Evolutionary conservation across 2,113 vertebrate species (phyloP).

Genomic region (Sceloporus tristichus): DNA sequence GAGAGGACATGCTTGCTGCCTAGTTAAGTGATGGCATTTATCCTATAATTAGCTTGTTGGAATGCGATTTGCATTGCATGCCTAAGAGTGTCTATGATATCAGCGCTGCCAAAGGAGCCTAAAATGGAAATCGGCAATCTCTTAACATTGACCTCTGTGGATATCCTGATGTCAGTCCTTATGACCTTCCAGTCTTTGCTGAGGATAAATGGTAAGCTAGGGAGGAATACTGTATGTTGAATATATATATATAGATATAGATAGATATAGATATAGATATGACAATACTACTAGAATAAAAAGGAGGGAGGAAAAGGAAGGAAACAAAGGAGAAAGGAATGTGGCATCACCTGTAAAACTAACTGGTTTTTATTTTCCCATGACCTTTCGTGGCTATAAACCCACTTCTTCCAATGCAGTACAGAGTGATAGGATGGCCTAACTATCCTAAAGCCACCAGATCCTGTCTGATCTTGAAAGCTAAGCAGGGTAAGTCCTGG

Average conservation of each 20-base stretch:
- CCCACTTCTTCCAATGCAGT: too few species aligned
- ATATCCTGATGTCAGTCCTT: constrained; percentile 64
- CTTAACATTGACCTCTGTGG: constrained; percentile 72
- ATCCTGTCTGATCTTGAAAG: too few species aligned
- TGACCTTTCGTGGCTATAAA: too few species aligned
- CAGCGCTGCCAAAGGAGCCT: constrained; percentile 71
- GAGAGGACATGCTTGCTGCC: constrained; percentile 77
- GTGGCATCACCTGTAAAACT: too few species aligned
- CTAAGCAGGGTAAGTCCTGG: too few species aligned
- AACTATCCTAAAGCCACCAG: too few species aligned
- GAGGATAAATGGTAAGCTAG: too few species aligned
- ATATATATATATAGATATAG: background rate
- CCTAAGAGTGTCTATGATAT: constrained; percentile 71
- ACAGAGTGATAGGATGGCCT: too few species aligned
- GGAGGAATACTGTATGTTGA: constrained; percentile 50
- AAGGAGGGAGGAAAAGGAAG: too few species aligned
- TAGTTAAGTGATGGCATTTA: constrained; percentile 83
- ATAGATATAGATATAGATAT: background rate
- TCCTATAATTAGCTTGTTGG: constrained; percentile 86
- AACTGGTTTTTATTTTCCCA: too few species aligned
- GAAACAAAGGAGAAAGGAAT: background rate
- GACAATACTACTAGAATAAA: too few species aligned
- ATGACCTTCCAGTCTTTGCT: constrained; percentile 60
- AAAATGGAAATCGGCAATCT: constrained; percentile 71
- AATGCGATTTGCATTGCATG: constrained; percentile 82